phyloP scores from a whole-genome alignment of 2,888 invertebrate genomes.

The Troglohyphantes excavatus region DNA sequence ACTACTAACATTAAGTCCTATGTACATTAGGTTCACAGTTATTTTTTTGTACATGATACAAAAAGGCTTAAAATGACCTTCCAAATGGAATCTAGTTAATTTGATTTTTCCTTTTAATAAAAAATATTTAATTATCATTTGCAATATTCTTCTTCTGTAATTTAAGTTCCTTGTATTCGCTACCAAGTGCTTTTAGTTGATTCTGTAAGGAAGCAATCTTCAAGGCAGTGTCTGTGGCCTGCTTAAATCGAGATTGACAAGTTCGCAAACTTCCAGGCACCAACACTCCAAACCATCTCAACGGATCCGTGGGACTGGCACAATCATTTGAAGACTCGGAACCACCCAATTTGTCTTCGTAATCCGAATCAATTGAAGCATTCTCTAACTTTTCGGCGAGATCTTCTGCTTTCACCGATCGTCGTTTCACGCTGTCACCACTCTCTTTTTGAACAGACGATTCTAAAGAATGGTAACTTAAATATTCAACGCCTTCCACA shows the following conservation, averaged over 20 bases:
- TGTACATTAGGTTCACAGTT: no score
- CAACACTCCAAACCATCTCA: conserved; percentile 93
- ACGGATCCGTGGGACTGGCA: conserved; percentile 85
- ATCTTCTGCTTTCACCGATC: not conserved
- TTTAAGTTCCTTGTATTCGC: conserved; percentile 16
- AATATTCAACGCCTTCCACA: conserved; percentile 12
- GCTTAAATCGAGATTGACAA: conserved; percentile 89
- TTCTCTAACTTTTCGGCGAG: not conserved
- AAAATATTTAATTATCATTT: not conserved
- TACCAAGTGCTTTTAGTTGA: conserved; percentile 83
- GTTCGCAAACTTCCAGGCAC: conserved; percentile 90
- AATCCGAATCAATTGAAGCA: not conserved
- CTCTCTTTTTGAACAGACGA: not conserved
- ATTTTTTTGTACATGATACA: no score
- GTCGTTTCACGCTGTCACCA: not conserved
- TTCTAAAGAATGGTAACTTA: conserved; percentile 8
- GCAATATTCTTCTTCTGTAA: not conserved
- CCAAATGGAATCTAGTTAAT: not conserved
- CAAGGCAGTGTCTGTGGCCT: conserved; percentile 87
- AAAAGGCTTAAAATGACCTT: not conserved
- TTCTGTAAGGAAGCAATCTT: conserved; percentile 88
- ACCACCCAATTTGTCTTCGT: not conserved
- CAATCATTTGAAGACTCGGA: not conserved
- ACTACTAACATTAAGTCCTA: no score
- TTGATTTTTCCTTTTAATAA: no score